Percentiles rank a stretch among this genome's conserved stretches.
Evolutionary conservation across 1,140 invertebrate genomes (phyloP).

Genomic region (Zeugodacus cucurbitae): DNA sequence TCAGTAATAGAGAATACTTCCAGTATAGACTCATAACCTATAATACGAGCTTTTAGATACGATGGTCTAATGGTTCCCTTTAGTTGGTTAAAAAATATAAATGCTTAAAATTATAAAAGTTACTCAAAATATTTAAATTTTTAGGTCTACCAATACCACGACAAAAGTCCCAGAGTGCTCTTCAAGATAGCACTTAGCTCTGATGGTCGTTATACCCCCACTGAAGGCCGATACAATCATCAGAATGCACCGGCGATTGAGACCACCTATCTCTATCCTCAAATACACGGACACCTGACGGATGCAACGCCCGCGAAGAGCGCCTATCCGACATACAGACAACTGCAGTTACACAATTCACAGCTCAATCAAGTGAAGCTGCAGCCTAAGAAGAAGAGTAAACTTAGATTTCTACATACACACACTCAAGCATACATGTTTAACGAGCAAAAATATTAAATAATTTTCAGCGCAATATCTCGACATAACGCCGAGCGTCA

Average conservation of each 20-base stretch:
- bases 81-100: too few relatives aligned
- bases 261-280: constrained; percentile 63
- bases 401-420: neutral
- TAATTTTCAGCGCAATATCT: constrained; percentile 22
- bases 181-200: constrained; percentile 61
- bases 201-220: constrained; percentile 59
- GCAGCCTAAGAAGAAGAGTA: constrained; percentile 57
- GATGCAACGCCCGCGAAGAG: constrained; percentile 53
- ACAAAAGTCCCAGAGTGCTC: constrained; percentile 58
- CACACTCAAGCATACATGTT: neutral
- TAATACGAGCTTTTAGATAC: too few relatives aligned
- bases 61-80: too few relatives aligned
- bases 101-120: too few relatives aligned
- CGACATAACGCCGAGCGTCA: neutral
- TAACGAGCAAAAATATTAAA: neutral
- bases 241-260: constrained; percentile 58
- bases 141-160: constrained; percentile 60
- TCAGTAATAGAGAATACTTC: too few relatives aligned
- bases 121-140: too few relatives aligned
- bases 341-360: constrained; percentile 60
- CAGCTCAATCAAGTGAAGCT: constrained; percentile 63
- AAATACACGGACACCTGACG: constrained; percentile 58
- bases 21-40: too few relatives aligned
- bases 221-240: constrained; percentile 60
- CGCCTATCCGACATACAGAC: constrained; percentile 54